These are phyloP conservation scores for Blastomussa wellsi DNA, from an alignment of 92 coral and sea anemone species.

Conservation along the genomic window DNA sequence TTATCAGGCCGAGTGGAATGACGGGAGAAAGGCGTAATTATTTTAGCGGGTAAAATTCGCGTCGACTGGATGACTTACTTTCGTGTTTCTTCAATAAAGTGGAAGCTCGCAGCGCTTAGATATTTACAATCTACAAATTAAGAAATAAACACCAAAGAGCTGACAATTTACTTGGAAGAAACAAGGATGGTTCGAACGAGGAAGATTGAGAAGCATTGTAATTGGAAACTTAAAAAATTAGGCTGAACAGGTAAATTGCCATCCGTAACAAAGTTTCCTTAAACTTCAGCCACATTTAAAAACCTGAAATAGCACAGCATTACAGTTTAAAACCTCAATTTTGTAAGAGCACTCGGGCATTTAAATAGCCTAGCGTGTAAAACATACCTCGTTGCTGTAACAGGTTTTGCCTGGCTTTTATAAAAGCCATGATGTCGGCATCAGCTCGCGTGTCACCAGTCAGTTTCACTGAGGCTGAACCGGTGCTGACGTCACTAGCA, in stretches of 20 bases:
- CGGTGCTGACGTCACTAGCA: slow-evolving; percentile 28
- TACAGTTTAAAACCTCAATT: too few species aligned
- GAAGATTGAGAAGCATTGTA: too few species aligned
- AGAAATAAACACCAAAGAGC: too few species aligned
- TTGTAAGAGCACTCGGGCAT: neutral
- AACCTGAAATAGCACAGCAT: too few species aligned
- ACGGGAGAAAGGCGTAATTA: neutral
- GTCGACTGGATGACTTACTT: neutral
- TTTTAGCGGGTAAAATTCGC: neutral
- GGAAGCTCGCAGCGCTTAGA: neutral
- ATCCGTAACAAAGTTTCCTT: too few species aligned
- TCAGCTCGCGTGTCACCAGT: slow-evolving; percentile 95
- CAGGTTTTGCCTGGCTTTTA: slow-evolving; percentile 88
- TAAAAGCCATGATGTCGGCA: slow-evolving; percentile 92
- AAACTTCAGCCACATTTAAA: too few species aligned
- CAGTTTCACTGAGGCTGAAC: slow-evolving; percentile 54
- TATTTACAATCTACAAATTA: neutral
- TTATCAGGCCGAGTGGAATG: neutral
- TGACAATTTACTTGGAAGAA: too few species aligned
- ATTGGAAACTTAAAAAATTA: too few species aligned
- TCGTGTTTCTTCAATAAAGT: neutral
- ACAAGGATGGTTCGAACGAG: too few species aligned
- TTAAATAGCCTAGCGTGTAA: too few species aligned
- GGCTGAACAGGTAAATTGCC: too few species aligned
- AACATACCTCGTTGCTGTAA: slow-evolving; percentile 83